Conservation (phyloP, 2,113 vertebrate species). For the Cranoglanis bouderius region DNA sequence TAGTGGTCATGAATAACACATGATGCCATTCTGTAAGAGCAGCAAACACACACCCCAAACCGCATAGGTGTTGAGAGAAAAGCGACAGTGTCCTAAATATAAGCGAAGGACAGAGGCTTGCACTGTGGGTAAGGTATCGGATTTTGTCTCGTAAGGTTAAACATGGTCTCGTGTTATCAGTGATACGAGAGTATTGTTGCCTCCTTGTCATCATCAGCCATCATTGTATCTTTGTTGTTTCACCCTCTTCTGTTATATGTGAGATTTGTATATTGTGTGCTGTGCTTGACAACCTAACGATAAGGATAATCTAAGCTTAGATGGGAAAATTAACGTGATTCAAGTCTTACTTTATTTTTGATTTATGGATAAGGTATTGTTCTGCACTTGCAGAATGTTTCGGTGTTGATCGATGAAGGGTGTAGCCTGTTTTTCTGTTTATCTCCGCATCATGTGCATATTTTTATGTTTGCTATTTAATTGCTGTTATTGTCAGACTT, state of each 20-base stretch:
- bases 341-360: not conserved
- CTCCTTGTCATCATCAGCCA: slow-evolving; percentile 16
- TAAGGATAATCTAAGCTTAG: not conserved
- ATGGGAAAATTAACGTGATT: not conserved
- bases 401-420: not conserved
- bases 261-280: not conserved
- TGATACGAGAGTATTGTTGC: not conserved
- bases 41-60: not conserved
- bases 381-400: not conserved
- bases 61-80: slow-evolving; percentile 25
- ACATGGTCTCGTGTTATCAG: not conserved
- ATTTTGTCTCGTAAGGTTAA: slow-evolving; percentile 13
- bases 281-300: not conserved
- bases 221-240: slow-evolving; percentile 48
- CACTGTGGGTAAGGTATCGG: slow-evolving; percentile 32
- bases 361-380: not conserved
- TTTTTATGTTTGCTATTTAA: not conserved
- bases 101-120: slow-evolving; percentile 2
- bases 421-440: not conserved
- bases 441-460: not conserved
- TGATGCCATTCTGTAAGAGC: slow-evolving; percentile 34
- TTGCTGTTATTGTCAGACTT: not conserved
- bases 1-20: slow-evolving; percentile 50
- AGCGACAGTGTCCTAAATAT: slow-evolving; percentile 24
- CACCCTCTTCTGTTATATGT: slow-evolving; percentile 16